Base-by-base conservation (phyloP, 1,140 invertebrate species). In the Eriosoma lanigerum region DNA sequence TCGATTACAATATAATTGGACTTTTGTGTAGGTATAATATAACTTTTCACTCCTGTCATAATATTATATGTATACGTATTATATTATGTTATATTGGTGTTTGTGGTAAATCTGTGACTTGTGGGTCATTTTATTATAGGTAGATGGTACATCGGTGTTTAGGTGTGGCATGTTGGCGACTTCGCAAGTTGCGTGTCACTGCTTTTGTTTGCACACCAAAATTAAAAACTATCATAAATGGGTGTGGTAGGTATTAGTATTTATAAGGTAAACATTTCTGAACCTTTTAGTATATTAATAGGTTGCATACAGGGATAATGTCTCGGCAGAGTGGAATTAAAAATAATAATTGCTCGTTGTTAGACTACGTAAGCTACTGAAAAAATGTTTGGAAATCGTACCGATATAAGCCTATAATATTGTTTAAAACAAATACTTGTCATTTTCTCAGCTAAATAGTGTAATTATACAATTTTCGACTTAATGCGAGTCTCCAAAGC, bases 181-280 rank as follows among this genome's bases (percentile, higher is more conserved):
- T 73, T 73, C 21, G 52, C 13, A 58, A 44, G 54, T 76, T 60
- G 73, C 73, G 73, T 76, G 73, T 76, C 73, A 76, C 24, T 60
- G 24, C 26, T 17, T 76, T 76, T 58, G 73, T 56, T 58, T 76
- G 32, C 17, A 76, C 50, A 60, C 54, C 5, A 26, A 60, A 76
- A 76, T 76, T 76, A 60, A 76, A 75, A 76, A 38, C 54, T 17
- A 58, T 48, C 66, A 68, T 75, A 76, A 76, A 56, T 54, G 73
- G 73, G 73, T 76, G 73, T 76, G 73, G 73, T 76, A 21, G 52
- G 73, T 76, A 21, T 54, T 56, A 15, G 50, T 76, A n/a, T 76
- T 76, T 58, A 46, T 38, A 15, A 24, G 44, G 13, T 17, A 15
- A 15, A 66, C n/a, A 46, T 66, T 29, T 15, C 9, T 6, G 19